Base-by-base conservation (phyloP, 2,888 invertebrate species). In the Cantharis rustica region DNA sequence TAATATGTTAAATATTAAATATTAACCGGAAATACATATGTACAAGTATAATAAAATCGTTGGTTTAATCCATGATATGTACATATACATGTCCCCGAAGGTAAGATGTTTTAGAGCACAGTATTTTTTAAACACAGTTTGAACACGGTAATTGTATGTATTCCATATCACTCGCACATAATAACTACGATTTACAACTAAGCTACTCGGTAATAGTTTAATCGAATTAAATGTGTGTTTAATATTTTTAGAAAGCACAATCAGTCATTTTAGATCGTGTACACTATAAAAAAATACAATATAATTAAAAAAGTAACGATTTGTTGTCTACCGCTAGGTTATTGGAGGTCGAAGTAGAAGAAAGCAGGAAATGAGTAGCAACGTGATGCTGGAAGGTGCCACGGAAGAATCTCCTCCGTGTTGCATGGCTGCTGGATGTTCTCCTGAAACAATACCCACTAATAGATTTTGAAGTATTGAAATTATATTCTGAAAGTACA, bases 371-470 rank as follows among this genome's bases (percentile, higher is more conserved):
- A 78, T 78, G 26, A 75, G 68, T 61, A 75, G 64, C 15, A 78
- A 73, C 31, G 73, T 72, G 15, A 73, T 69, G 63, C 68, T 73
- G 13, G 73, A 75, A 73, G 75, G 73, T 63, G 73, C 70, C 71
- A 75, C 75, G 72, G 85, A 86, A 82, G 85, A 85, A 76, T 89
- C 89, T 75, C 86, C 86, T 69, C 94, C 93, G 83, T 95, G 94
- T 89, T 95, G 94, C 95, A 95, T 95, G 68, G 95, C 95, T 75
- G 95, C 95, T 84, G 95, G 95, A 87, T 95, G 94, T 90, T 95
- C 95, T 84, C 95, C 95, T 95, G 91, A 83, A 90, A 90, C 88
- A 89, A 88, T 86, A 77, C 63, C 71, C 64, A 71, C 76, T 76
- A 76, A 71, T 76, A 76, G 76, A 71, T 73, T 73, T 31, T 71